Base-by-base conservation (phyloP, 2,113 vertebrate species). In the Scolopax mira region DNA sequence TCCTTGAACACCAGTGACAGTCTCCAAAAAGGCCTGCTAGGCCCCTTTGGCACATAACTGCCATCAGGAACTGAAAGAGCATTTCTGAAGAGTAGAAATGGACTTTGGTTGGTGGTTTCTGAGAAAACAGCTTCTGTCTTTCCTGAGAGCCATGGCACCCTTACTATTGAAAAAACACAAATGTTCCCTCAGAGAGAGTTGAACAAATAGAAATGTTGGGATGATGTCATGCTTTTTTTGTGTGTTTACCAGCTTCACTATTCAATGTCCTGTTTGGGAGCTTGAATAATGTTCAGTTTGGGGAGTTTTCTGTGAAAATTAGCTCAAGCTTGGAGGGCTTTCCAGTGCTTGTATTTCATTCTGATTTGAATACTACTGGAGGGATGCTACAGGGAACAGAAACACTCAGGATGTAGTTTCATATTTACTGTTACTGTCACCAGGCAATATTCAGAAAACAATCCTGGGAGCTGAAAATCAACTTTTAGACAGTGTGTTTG, bases 161-260 rank as follows among this genome's bases (percentile, higher is more conserved):
- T 89, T 89, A 79, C 73, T 89, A 86, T 78, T 80, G 82, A 87
- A 82, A 70, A 69, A 54, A 10, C 24, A 89, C 71, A 87, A 96
- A 77, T 19, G 64, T 79, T 79, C 25, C n/a, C 49, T 89, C 54
- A 37, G 41, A 87, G 57, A 72, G 33, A 79, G 11, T 24, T 82
- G 58, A 90, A 94, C 37, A 79, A 89, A 79, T 85, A 23, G 9
- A 4, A 80, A 30, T 60, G 37, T 48, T 87, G 65, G 57, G 62
- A 48, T 96, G 84, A 96, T 92, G 84, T 95, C 62, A 95, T 92
- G 35, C 24, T 70, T 73, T 88, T 83, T 65, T 35, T 93, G 8
- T 89, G 70, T 72, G 33, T 60, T 89, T n/a, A 46, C 46, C 71
- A 87, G 31, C 66, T 91, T 79, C 46, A 13, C 21, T 70, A 30